These are phyloP conservation scores for Perdita meconis DNA, from an alignment of 2,888 invertebrate genomes.

Conservation along the genomic window DNA sequence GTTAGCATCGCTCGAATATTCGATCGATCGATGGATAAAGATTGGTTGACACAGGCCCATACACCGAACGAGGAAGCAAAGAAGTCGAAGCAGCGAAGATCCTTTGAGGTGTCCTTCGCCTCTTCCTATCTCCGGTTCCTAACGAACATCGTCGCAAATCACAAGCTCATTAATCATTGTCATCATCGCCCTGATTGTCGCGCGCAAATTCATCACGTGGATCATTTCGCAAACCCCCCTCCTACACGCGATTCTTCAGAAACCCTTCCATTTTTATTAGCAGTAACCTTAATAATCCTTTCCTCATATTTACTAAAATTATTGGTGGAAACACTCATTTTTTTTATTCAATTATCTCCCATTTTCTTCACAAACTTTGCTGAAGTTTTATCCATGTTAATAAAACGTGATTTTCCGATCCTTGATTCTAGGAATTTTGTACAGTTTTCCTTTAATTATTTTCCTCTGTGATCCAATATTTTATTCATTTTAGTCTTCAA, in stretches of 20 bases:
- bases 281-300: neutral
- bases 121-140: conserved; percentile 71
- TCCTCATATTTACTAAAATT: neutral
- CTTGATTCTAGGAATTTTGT: conserved; percentile 28
- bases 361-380: neutral
- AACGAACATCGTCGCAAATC: conserved; percentile 60
- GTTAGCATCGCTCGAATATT: conserved; percentile 97
- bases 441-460: conserved; percentile 17
- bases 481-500: conserved; percentile 29
- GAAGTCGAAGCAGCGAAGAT: conserved; percentile 70
- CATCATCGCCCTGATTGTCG: conserved; percentile 46
- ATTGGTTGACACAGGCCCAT: conserved; percentile 86
- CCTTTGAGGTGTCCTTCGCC: conserved; percentile 66
- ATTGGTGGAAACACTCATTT: neutral
- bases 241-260: conserved; percentile 40
- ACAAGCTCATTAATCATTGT: conserved; percentile 41
- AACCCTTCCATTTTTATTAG: neutral
- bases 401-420: neutral
- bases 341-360: neutral
- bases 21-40: conserved; percentile 97
- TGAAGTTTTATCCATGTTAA: neutral
- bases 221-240: conserved; percentile 41
- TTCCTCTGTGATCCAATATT: neutral
- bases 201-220: conserved; percentile 45
- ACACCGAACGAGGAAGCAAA: conserved; percentile 62